phyloP scores from a whole-genome alignment of 2,888 invertebrate species.

The Laspeyria flexula region DNA sequence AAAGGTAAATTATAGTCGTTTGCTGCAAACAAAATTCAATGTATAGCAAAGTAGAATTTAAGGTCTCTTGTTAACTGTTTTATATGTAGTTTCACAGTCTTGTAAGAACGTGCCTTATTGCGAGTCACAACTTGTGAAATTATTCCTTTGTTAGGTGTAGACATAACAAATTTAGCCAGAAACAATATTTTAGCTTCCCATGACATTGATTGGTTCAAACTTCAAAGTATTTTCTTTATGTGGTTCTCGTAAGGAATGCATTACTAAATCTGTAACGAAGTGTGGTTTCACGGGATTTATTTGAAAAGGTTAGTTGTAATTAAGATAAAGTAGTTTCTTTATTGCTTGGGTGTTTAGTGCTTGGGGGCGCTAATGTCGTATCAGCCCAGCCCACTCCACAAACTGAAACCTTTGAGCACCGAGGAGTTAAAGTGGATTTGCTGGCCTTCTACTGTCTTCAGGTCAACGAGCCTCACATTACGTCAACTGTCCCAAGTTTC shows the following conservation, averaged over 20 bases:
- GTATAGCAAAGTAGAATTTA: not conserved
- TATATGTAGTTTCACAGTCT: constrained; percentile 15
- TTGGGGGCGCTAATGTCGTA: no score
- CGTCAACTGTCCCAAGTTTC: no score
- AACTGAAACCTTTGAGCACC: no score
- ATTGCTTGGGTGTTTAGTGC: no score
- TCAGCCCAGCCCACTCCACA: no score
- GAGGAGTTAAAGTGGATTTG: no score
- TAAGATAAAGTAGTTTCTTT: not conserved
- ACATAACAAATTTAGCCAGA: constrained; percentile 43
- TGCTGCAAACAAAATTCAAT: constrained; percentile 1
- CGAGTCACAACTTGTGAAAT: constrained; percentile 41
- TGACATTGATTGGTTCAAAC: constrained; percentile 43
- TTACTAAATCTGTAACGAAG: constrained; percentile 29
- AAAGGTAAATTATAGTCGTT: not conserved
- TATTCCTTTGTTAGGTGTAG: constrained; percentile 46
- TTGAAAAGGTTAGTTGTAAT: constrained; percentile 27
- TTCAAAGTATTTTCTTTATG: constrained; percentile 17
- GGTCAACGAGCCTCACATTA: no score
- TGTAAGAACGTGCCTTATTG: constrained; percentile 38
- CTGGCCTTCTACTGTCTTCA: no score
- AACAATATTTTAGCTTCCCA: constrained; percentile 43
- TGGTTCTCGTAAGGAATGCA: constrained; percentile 12
- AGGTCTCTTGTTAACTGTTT: not conserved
- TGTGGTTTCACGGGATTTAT: constrained; percentile 19